Base-by-base conservation (phyloP, 2,113 vertebrate species). In the Argyrosomus japonicus region DNA sequence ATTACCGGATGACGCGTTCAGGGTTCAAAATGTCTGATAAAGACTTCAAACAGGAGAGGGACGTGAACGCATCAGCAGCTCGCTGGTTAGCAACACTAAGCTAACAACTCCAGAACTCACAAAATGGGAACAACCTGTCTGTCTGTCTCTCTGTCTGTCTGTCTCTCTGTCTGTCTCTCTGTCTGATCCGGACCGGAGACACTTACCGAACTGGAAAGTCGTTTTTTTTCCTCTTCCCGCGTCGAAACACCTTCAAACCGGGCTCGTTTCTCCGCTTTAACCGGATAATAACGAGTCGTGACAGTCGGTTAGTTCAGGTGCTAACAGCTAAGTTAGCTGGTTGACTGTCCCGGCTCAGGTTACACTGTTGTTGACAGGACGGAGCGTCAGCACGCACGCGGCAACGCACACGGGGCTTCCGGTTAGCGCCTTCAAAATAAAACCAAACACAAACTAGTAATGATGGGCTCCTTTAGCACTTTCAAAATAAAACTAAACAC, bases 291-390 rank as follows among this genome's bases (percentile, higher is more conserved):
- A 40, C 48, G 51, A 77, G 48, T 53, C 4, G 64, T 75, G 40
- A 69, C 58, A 86, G 40, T 57, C 40, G 21, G 56, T 81, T 79
- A n/a, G 10, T 10, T 5, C 11, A 11, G 6, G 4, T 25, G n/a
- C 62, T 84, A 88, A 62, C 81, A 29, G 90, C 91, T 90, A 90
- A 91, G 65, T 82, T 85, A 84, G 89, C 89, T 85, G 87, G 85
- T 93, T 88, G 79, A 72, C 83, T 89, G 65, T 82, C 93, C 88
- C 85, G 90, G 89, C 86, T 93, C 92, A 93, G 93, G 91, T 94
- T 93, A 85, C 93, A 75, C 74, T 91, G 82, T 90, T 93, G 93
- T 92, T 93, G 92, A 91, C 91, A 92, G 80, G 83, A 75, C 71
- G 21, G 82, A 91, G 83, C 12, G 36, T 36, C 36, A 8, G 7